Base-by-base conservation (phyloP, 2,888 invertebrate genomes). In the Liposcelis brunnea region DNA sequence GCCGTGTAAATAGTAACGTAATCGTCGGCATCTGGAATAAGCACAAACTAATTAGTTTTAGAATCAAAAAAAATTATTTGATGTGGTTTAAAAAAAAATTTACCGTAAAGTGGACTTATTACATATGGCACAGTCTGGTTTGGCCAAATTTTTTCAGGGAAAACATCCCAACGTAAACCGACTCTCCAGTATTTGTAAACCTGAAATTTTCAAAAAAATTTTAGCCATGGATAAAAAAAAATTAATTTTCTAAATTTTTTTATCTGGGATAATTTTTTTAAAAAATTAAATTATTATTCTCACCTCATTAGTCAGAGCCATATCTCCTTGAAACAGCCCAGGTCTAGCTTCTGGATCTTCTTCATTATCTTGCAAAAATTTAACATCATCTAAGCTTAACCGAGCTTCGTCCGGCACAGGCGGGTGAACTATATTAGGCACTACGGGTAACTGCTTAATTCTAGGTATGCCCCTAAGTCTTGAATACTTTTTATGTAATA, bases 311-410 rank as follows among this genome's bases (percentile, higher is more conserved):
- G 71, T 70, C 50, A 77, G 65, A 1, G 77, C 77, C 64, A 78
- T 77, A 52, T 78, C 77, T 2, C 78, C 78, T 59, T 78, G 74
- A 55, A 72, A 77, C 26, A 78, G 60, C 12, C 75, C 74, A 0
- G 77, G 77, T 49, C 67, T 66, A 1, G 76, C 70, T 62, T 78
- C 77, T 1, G 77, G 75, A 60, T 78, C 77, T 52, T 69, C 65
- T n/a, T 55, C 52, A 2, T 47, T 49, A 35, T 52, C 52, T 43
- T 52, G 49, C 19, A 55, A 50, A 14, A 37, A 32, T 11, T 47
- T 45, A n/a, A 52, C 44, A 14, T 52, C 51, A 14, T 55, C 52
- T 2, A 48, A 45, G 10, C 48, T 48, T 31, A 50, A 45, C 35
- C 52, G 52, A 2, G 49, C 53, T 53, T 61, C 59, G 52, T 67